These are phyloP conservation scores for Polia nebulosa DNA, from an alignment of 2,888 invertebrate species.

Conservation along the genomic window DNA sequence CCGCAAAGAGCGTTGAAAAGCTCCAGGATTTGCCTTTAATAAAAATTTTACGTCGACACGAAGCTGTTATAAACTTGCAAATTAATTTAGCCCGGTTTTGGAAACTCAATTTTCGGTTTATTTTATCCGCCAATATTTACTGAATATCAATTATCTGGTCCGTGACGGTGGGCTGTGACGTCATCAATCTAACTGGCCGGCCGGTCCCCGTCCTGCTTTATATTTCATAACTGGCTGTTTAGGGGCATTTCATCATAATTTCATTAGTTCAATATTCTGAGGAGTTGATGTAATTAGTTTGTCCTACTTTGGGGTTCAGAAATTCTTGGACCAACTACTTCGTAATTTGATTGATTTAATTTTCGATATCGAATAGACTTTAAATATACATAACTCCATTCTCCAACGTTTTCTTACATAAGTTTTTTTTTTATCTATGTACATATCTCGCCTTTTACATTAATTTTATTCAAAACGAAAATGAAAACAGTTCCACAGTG, in stretches of 20 bases:
- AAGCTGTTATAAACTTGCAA: slow-evolving; percentile 88
- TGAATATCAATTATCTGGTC: slow-evolving; percentile 88
- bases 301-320: slow-evolving; percentile 30
- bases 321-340: slow-evolving; percentile 25
- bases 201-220: slow-evolving; percentile 52
- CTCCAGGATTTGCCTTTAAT: slow-evolving; percentile 83
- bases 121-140: slow-evolving; percentile 90
- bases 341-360: slow-evolving; percentile 31
- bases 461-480: neutral
- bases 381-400: neutral
- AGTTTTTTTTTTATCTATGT: too few species aligned
- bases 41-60: slow-evolving; percentile 84
- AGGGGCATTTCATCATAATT: slow-evolving; percentile 37
- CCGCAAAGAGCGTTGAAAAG: slow-evolving; percentile 69
- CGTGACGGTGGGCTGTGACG: slow-evolving; percentile 66
- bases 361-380: slow-evolving; percentile 9
- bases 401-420: neutral
- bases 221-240: slow-evolving; percentile 48
- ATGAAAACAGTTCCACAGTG: neutral
- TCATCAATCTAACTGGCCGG: slow-evolving; percentile 79
- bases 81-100: slow-evolving; percentile 89
- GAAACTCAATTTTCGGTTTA: slow-evolving; percentile 89
- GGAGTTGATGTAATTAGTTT: slow-evolving; percentile 51
- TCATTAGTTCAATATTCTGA: slow-evolving; percentile 40
- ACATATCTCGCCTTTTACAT: neutral